Base-by-base conservation (phyloP, 1,140 invertebrate species). In the Drosophila ohnishii region DNA sequence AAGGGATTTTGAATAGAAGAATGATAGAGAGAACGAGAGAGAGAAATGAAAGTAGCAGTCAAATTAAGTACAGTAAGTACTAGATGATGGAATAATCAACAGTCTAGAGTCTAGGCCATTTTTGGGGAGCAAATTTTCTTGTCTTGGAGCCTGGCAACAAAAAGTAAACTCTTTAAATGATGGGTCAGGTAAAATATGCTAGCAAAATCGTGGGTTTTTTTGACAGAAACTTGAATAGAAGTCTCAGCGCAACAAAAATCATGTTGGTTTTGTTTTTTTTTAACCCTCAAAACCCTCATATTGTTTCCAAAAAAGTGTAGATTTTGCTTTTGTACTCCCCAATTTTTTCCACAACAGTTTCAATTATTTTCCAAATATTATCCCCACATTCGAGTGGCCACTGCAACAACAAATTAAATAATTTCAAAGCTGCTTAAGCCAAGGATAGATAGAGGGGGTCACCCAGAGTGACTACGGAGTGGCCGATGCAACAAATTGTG, bases 381-480 rank as follows among this genome's bases (percentile, higher is more conserved):
- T 7, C n/a, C n/a, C 1, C 2, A 10, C 16, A 22, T 19, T 16
- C n/a, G 3, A 28, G 19, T 19, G 22, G 9, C 28, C 44, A 66
- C 59, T 67, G 58, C 50, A 35, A 30, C 60, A 62, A 47, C 61
- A 87, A 85, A 87, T 85, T 82, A 80, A 80, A 80, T 78, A 78
- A 75, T 82, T 82, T 82, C 58, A 78, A 86, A 75, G 81, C 76
- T 73, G 77, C 72, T 69, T 76, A 84, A 75, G 64, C 59, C 53
- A 63, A 56, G 51, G 44, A 40, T 37, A 32, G 47, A 47, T 34
- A 14, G 13, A 25, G 5, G 8, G 5, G 28, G 19, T 28, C 5
- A n/a, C 7, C n/a, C 34, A 53, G n/a, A 10, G 40, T 40, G 35
- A 19, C 16, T 7, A 13, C 30, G 16, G 48, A 51, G 30, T 34